Conservation (phyloP, 2,797 vertebrate genomes). For the Amphiprion clarkii region DNA sequence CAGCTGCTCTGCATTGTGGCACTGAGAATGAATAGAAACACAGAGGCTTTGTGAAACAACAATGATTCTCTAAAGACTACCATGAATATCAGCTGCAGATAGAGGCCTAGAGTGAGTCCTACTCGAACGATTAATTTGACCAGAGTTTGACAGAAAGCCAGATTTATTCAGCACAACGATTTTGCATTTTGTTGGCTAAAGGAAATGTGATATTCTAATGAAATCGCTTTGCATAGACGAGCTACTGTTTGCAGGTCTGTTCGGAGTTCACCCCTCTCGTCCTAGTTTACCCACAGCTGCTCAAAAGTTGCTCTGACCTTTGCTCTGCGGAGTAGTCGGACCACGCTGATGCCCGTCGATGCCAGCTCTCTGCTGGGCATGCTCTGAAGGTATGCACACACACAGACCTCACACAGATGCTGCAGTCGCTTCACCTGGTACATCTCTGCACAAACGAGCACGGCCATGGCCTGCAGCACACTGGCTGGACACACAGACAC, state of each 20-base stretch:
- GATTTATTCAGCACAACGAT: background rate
- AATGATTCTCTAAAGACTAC: background rate
- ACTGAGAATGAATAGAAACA: constrained; percentile 80
- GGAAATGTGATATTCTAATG: background rate
- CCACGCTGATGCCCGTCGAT: constrained; percentile 92
- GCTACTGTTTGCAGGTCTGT: background rate
- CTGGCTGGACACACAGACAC: constrained; percentile 86
- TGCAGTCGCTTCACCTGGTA: constrained; percentile 98
- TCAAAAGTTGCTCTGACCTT: constrained; percentile 85
- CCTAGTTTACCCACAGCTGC: background rate
- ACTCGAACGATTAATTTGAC: background rate
- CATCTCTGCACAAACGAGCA: constrained; percentile 98
- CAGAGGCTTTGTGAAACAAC: constrained; percentile 1
- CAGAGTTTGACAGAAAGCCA: background rate
- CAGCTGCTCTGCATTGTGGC: constrained; percentile 96
- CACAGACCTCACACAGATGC: constrained; percentile 96
- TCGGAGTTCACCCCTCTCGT: background rate
- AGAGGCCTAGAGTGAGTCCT: background rate
- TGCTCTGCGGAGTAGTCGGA: constrained; percentile 92
- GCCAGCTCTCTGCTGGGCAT: constrained; percentile 96
- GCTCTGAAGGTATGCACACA: constrained; percentile 95
- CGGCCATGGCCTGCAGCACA: constrained; percentile 97
- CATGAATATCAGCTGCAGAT: background rate
- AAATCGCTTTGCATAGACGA: background rate
- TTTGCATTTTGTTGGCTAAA: background rate